These are phyloP conservation scores for Rhinolophus sinicus DNA, from an alignment of 2,113 vertebrate genomes.

Conservation along the genomic window DNA sequence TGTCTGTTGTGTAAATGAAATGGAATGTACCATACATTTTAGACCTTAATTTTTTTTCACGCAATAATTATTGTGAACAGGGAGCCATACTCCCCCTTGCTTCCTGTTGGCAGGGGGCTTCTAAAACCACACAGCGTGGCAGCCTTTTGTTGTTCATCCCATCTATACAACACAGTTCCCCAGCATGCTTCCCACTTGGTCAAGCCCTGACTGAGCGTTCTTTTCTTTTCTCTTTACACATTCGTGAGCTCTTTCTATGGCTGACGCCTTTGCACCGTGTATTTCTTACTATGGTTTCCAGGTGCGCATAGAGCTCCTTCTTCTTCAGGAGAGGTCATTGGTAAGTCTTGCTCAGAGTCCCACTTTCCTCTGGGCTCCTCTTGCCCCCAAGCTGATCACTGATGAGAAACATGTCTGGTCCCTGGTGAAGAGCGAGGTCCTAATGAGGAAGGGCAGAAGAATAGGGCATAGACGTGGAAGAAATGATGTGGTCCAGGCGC, in stretches of 20 bases:
- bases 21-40: neutral
- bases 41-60: slow-evolving; percentile 36
- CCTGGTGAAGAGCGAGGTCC: neutral
- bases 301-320: neutral
- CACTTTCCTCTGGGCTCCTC: neutral
- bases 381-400: neutral
- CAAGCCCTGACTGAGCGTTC: neutral
- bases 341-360: neutral
- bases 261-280: neutral
- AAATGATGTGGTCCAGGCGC: neutral
- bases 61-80: neutral
- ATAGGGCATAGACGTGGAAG: neutral
- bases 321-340: neutral
- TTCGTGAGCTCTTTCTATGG: neutral
- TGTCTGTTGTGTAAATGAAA: neutral
- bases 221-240: neutral
- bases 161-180: neutral
- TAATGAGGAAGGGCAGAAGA: neutral
- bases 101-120: neutral
- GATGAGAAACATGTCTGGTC: neutral
- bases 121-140: neutral
- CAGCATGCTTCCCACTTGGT: neutral
- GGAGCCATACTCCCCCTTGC: neutral
- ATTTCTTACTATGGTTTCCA: neutral
- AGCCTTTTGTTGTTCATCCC: neutral